A percentile compares a stretch with the other conserved stretches of the same genome.
These are phyloP conservation scores for Porites australiensis DNA, from an alignment of 64 coral and sea anemone species.

Conservation along the genomic window DNA sequence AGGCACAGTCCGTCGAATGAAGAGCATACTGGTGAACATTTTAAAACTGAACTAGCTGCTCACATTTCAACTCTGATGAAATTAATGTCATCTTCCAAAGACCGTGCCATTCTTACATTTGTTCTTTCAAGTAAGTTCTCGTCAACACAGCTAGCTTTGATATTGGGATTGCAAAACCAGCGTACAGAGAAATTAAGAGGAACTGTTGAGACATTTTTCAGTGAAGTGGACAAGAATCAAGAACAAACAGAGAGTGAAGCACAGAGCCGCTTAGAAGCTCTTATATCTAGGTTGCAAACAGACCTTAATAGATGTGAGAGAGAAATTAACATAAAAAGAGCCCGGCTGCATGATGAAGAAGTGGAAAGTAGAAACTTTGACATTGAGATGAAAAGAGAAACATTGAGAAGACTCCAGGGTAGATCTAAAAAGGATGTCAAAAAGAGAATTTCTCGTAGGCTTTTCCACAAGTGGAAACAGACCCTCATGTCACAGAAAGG, in stretches of 20 bases:
- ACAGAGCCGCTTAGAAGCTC: slow-evolving; percentile 9
- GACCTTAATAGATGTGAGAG: slow-evolving; percentile 24
- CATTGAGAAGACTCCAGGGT: slow-evolving; percentile 18
- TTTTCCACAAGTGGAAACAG: slow-evolving; percentile 51
- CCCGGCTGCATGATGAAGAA: slow-evolving; percentile 48
- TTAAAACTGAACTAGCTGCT: not conserved
- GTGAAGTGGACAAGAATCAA: slow-evolving; percentile 50
- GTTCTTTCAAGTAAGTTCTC: slow-evolving; percentile 54
- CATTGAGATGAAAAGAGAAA: slow-evolving; percentile 6
- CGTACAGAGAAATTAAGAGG: slow-evolving; percentile 24
- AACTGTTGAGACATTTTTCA: slow-evolving; percentile 27
- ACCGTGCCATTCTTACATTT: slow-evolving; percentile 56
- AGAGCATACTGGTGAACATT: slow-evolving; percentile 30
- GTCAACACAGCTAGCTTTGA: slow-evolving; percentile 23
- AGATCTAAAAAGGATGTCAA: slow-evolving; percentile 4
- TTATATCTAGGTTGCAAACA: slow-evolving; percentile 47
- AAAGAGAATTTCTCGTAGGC: slow-evolving; percentile 16
- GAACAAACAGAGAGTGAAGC: slow-evolving; percentile 36
- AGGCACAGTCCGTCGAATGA: not conserved
- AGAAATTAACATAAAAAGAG: slow-evolving; percentile 38
- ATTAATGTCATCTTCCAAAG: slow-evolving; percentile 52
- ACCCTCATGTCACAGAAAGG: slow-evolving; percentile 51
- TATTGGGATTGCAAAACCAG: slow-evolving; percentile 41
- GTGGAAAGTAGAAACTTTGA: slow-evolving; percentile 31
- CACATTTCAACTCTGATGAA: slow-evolving; percentile 38